Evolutionary conservation across 2,888 invertebrate species (phyloP).

Genomic region (Rotaria sp.): DNA sequence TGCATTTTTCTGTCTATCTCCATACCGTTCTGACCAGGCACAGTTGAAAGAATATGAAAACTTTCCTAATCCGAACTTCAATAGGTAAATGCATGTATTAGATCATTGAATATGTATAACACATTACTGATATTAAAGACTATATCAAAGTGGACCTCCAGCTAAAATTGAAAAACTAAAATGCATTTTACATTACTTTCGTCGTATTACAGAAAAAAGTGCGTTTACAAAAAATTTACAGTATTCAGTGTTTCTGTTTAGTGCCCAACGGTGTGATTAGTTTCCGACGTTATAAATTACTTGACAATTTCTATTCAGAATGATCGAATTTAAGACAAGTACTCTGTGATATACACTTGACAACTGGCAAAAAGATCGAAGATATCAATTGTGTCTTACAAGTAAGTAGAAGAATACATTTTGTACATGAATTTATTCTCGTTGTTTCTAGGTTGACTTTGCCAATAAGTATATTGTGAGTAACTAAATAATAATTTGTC

Average conservation of each 20-base stretch:
- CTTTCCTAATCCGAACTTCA: not conserved
- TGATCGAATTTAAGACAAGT: not conserved
- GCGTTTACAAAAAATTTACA: too few species aligned
- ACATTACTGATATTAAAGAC: not conserved
- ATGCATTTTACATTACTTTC: conserved; percentile 80
- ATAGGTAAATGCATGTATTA: not conserved
- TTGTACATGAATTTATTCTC: not conserved
- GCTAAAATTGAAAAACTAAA: conserved; percentile 70
- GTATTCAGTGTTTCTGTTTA: conserved; percentile 42
- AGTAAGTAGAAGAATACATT: conserved; percentile 45
- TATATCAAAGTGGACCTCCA: not conserved
- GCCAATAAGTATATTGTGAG: conserved; percentile 67
- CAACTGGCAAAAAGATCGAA: conserved; percentile 73
- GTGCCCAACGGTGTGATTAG: conserved; percentile 70
- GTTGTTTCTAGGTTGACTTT: conserved; percentile 72
- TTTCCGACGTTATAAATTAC: not conserved
- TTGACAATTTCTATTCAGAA: not conserved
- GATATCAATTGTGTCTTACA: conserved; percentile 71
- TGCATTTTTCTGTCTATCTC: conserved; percentile 89
- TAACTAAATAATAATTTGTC: not conserved
- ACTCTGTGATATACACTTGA: conserved; percentile 66
- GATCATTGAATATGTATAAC: not conserved
- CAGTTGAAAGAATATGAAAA: not conserved
- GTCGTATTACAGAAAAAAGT: conserved; percentile 66
- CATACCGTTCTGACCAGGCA: conserved; percentile 59